phyloP scores from a whole-genome alignment of 2,888 invertebrate species.

The Anagyrus pseudococci region DNA sequence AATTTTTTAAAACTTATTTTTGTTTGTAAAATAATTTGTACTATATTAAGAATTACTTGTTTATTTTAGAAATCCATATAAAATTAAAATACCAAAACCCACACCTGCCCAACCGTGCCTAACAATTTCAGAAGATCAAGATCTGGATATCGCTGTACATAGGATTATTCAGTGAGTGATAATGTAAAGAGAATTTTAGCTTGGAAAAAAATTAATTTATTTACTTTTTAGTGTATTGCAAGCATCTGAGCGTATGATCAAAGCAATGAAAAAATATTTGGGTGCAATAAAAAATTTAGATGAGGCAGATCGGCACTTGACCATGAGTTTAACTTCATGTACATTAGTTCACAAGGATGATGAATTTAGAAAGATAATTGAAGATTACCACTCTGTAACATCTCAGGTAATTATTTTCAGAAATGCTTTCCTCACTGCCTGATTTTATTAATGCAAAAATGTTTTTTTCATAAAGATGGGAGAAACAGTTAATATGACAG shows the following conservation, averaged over 20 bases:
- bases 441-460: not conserved
- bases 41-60: no score
- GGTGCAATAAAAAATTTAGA: constrained; percentile 53
- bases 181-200: not conserved
- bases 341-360: constrained; percentile 59
- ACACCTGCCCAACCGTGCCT: constrained; percentile 55
- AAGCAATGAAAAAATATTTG: constrained; percentile 60
- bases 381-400: constrained; percentile 62
- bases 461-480: constrained; percentile 48
- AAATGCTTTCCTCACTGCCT: not conserved
- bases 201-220: constrained; percentile 11
- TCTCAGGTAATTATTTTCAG: constrained; percentile 49
- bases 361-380: constrained; percentile 58
- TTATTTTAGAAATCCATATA: no score
- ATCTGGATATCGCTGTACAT: constrained; percentile 56
- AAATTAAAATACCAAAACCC: constrained; percentile 54
- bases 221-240: constrained; percentile 47
- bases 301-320: constrained; percentile 59
- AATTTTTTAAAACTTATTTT: no score
- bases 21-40: no score
- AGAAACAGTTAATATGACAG: constrained; percentile 54
- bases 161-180: constrained; percentile 55
- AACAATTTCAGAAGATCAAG: constrained; percentile 54
- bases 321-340: constrained; percentile 58
- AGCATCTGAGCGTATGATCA: constrained; percentile 57